Evolutionary conservation across 2,113 vertebrate species (phyloP), one percentile per base, ranked within the genome.

Genomic region (Sander vitreus): DNA sequence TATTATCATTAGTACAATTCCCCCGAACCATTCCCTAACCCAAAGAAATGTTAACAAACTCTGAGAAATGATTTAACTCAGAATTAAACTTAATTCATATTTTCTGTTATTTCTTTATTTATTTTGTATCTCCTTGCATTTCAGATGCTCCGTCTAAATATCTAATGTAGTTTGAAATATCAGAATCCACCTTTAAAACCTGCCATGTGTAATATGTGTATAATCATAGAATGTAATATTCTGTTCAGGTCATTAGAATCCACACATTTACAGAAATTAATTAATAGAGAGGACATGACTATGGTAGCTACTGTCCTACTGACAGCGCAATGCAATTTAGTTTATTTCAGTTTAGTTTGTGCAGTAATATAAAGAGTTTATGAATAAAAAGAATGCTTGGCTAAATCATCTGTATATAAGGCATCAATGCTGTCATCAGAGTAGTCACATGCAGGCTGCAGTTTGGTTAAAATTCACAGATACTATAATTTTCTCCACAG

Each of bases 401-500:
- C 18, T 30, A 21, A 73, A 16, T 25, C 18, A 21, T 51, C 6
- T 47, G 63, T 23, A 15, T 8, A 5, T 64, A 10, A 47, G 43
- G n/a, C 39, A 65, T 65, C n/a, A 25, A 15, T 7, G 12, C 36
- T 64, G 63, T 8, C 58, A 7, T 33, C 58, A 60, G 58, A 8
- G 4, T 8, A 30, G 9, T 21, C 33, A 48, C n/a, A 45, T 2
- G 62, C 36, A 45, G 12, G 62, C 36, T 25, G 39, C 62, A 63
- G 10, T 39, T 39, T n/a, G 19, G 30, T 45, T 6, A 8, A 47
- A 55, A 45, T 27, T 23, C 11, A 80, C 51, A 25, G 33, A 54
- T 10, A 5, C 11, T 5, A 14, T 39, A 0, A 45, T 72, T 62
- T 65, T 58, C 64, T 84, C 69, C 23, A 73, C 76, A 93, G 93